Base-by-base conservation (phyloP, 30 jellyfish, hydroid and myxozoan genomes). In the Chironex yamaguchii region DNA sequence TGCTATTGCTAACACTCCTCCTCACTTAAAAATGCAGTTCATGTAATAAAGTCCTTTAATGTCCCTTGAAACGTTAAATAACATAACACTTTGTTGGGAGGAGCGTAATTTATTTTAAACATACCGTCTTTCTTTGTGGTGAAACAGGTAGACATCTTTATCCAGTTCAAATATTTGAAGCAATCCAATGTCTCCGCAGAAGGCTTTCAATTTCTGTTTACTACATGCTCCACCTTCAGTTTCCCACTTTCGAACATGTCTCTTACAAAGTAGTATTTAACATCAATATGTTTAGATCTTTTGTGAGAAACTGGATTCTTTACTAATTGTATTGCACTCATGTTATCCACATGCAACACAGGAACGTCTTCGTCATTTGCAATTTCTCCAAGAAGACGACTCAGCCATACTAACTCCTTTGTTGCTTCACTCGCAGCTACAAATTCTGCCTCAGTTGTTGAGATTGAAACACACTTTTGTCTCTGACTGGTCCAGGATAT, bases 391-490 rank as follows among this genome's bases (percentile, higher is more conserved):
- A 27, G 22, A 69, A 4, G 76, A 26, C 76, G 76, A 69, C n/a
- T 9, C 58, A 42, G 58, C 58, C 58, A 42, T 42, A 42, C 58
- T 42, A 49, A 71, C 49, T 34, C 86, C 86, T 73, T 73, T 0
- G 86, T 25, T 3, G 53, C 87, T 77, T 51, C 63, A 77, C 89
- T 77, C 29, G 69, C 66, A 77, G 89, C 89, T 51, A 77, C 89
- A 77, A 51, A 77, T 58, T 77, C 89, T 58, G 89, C 89, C 33
- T 77, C 89, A 52, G 89, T 77, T 25, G 89, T 77, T 77, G 89
- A 77, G 21, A 77, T 34, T 51, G 85, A 77, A 58, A 77, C 89
- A 52, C 85, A 77, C 66, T 52, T 52, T 77, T 77, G 89, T 77
- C 85, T 77, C 31, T 58, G 84, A 58, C 88, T 77, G 9, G 21